Evolutionary conservation across 2,888 invertebrate genomes (phyloP).

Genomic region (Nymphalis urticae): DNA sequence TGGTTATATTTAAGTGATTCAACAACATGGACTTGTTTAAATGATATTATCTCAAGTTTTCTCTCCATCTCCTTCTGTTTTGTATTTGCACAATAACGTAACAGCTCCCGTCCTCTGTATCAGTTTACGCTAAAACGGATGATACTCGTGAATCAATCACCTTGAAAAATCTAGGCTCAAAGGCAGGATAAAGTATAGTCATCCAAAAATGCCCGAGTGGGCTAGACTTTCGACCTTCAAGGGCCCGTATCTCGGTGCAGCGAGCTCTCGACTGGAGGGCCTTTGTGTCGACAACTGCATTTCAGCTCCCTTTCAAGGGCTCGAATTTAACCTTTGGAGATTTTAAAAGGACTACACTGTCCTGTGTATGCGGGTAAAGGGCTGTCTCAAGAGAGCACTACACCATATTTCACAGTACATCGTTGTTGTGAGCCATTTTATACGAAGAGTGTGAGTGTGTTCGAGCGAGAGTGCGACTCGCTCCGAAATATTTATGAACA

Average conservation of each 20-base stretch:
- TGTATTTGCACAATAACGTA: too few relatives aligned
- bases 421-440: slow-evolving; percentile 18
- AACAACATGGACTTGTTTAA: too few relatives aligned
- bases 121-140: too few relatives aligned
- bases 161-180: slow-evolving; percentile 4
- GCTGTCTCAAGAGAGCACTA: slow-evolving; percentile 31
- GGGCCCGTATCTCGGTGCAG: slow-evolving; percentile 34
- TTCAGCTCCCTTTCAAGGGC: slow-evolving; percentile 32
- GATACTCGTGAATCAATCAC: not conserved
- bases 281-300: slow-evolving; percentile 34
- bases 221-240: slow-evolving; percentile 30
- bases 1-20: too few relatives aligned
- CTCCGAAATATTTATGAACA: not conserved
- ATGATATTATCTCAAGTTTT: too few relatives aligned
- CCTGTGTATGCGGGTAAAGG: slow-evolving; percentile 32
- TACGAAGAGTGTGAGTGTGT: slow-evolving; percentile 13
- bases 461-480: not conserved
- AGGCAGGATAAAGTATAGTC: slow-evolving; percentile 18
- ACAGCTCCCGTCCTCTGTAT: too few relatives aligned
- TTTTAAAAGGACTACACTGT: slow-evolving; percentile 23
- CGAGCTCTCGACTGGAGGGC: slow-evolving; percentile 26
- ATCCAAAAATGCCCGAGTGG: slow-evolving; percentile 20
- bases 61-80: too few relatives aligned
- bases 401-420: slow-evolving; percentile 21
- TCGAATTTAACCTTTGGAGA: slow-evolving; percentile 35